These are phyloP conservation scores for Metopolophium dirhodum DNA, from an alignment of 1,140 invertebrate species.

Conservation along the genomic window DNA sequence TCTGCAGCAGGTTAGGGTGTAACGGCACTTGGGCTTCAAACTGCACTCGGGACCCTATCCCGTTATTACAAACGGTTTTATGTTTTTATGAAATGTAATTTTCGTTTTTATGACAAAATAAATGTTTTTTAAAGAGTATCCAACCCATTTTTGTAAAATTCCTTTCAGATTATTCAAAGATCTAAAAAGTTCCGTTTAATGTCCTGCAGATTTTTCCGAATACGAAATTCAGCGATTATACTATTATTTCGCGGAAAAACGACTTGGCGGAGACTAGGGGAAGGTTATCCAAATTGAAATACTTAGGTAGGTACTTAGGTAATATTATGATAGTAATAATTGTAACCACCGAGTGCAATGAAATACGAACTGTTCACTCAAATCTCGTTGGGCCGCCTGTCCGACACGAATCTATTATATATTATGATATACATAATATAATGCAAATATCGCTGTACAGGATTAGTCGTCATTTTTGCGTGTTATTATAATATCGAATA, in stretches of 20 bases:
- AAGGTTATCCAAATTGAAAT: not conserved
- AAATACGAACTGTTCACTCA: not conserved
- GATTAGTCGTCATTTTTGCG: not conserved
- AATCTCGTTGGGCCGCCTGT: not conserved
- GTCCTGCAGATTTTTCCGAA: not conserved
- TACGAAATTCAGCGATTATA: not conserved
- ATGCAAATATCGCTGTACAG: not conserved
- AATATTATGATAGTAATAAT: not conserved
- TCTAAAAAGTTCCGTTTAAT: not conserved
- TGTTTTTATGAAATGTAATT: not conserved
- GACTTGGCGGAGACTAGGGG: no score
- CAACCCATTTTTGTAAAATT: not conserved
- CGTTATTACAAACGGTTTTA: constrained; percentile 1
- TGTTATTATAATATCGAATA: not conserved
- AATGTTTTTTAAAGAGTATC: not conserved
- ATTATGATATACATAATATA: no score
- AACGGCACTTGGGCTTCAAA: not conserved
- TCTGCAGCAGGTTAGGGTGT: not conserved
- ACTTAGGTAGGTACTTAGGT: not conserved
- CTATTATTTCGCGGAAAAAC: no score
- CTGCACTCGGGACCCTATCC: not conserved
- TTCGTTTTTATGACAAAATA: not conserved
- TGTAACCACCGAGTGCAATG: not conserved
- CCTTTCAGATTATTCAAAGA: not conserved
- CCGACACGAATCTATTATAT: not conserved